Base-by-base conservation (phyloP, 37 sponge, comb jelly and placozoan genomes). In the Lycopodina hypogea region DNA sequence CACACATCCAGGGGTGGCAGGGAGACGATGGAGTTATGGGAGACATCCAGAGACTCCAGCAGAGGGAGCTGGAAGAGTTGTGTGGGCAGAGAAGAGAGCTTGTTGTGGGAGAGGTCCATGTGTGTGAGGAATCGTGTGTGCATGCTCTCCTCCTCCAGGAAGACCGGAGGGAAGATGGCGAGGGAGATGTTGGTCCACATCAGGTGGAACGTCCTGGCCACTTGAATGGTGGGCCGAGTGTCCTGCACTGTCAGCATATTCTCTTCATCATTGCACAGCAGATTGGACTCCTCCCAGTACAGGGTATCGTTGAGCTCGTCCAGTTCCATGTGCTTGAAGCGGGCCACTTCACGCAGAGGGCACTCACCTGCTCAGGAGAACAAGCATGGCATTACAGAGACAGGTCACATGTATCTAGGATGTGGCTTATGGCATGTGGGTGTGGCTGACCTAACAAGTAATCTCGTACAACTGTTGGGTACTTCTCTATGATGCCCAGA, bases 101-200 rank as follows among this genome's bases (percentile, higher is more conserved):
- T 64, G 72, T 90, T 90, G 53, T 74, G 68, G 23, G 91, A 90
- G 35, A 90, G 60, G 41, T 86, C 80, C n/a, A 86, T 55, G 68
- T 86, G 80, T 39, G 77, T 62, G 24, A 83, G 35, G 36, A 41
- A 34, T 51, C 53, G n/a, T 19, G 40, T 38, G 21, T 57, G 34
- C 21, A 68, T 56, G 26, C 59, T 3, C 0, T 45, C 30, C 19
- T 28, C 42, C 21, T 51, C 21, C 17, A 90, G 69, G 60, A 90
- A 72, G 21, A 30, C 22, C 2, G 41, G 24, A 4, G 79, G 79
- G 33, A 81, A 86, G 33, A 36, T 3, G 17, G 40, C 22, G 1
- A 90, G 79, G 39, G 83, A 82, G 57, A 90, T 81, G 55, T 90
- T 87, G 2, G 38, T 42, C 87, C 86, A 86, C 56, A 48, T 38